Conservation (phyloP, 2,888 invertebrate genomes). For the Drosophila leonis region DNA sequence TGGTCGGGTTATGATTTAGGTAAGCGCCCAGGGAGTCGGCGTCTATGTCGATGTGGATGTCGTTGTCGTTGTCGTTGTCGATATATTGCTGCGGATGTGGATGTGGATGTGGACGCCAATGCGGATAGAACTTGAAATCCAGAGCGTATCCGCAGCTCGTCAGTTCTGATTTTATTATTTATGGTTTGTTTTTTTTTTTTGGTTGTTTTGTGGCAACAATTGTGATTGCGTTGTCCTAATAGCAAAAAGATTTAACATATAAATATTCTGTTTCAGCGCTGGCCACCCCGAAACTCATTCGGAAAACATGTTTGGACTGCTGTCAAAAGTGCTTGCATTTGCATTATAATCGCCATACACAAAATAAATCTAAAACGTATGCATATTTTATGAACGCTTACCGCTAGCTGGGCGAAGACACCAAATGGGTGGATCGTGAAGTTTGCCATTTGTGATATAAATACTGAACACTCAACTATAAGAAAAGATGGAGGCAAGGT, state of each 20-base stretch:
- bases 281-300: conserved; percentile 28
- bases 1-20: conserved; percentile 71
- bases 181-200: conserved; percentile 40
- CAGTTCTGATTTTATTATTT: conserved; percentile 76
- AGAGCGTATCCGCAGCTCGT: conserved; percentile 34
- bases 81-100: not conserved
- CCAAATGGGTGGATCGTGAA: conserved; percentile 22
- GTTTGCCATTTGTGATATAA: not conserved
- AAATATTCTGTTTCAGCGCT: conserved; percentile 60
- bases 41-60: conserved; percentile 2
- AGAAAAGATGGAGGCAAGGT: not conserved
- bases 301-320: conserved; percentile 56
- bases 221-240: conserved; percentile 55
- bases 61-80: conserved; percentile 14
- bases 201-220: conserved; percentile 38
- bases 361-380: conserved; percentile 73
- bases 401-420: conserved; percentile 13
- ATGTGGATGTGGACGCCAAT: conserved; percentile 18
- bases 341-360: conserved; percentile 74
- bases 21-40: conserved; percentile 59
- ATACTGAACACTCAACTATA: not conserved
- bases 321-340: conserved; percentile 75
- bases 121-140: conserved; percentile 39
- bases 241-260: conserved; percentile 70
- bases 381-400: conserved; percentile 64